Base-by-base conservation (phyloP, 2,113 vertebrate species). In the Perca fluviatilis region DNA sequence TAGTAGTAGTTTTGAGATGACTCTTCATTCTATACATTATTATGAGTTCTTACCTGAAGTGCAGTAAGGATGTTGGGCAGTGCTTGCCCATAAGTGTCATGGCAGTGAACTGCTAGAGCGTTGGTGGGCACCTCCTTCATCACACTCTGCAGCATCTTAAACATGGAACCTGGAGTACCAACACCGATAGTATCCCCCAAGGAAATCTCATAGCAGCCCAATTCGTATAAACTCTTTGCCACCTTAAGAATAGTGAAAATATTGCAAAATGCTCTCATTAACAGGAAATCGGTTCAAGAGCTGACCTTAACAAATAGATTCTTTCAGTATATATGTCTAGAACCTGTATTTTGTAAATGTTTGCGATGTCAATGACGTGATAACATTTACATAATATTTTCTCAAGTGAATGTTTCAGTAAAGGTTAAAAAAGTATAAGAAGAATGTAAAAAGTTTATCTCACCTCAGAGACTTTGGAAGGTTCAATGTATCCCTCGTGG, bases 151-250 rank as follows among this genome's bases (percentile, higher is more conserved):
- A 99, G 87, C 97, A 99, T 96, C 87, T 89, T 96, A 47, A 87
- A 95, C 97, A 98, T 97, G 86, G 96, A 96, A 46, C 97, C 97
- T 16, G 98, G 97, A 1, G 96, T 98, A 30, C 97, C 98, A 63
- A 97, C 94, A 51, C 98, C 98, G 68, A 96, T 96, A 12, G 97
- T 99, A 75, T 98, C 97, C 61, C 97, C 97, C 88, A 98, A 89
- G 46, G 98, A 99, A 70, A 99, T 95, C 93, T 99, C 98, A 25
- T 97, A 98, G 88, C 98, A 99, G 70, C 98, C 98, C 95, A 98
- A 95, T 25, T 95, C 92, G 82, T 97, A 98, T 58, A 99, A 89
- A 65, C 92, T 90, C 91, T 98, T 99, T 14, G 97, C 97, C 11
- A 99, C 97, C 98, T 99, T 88, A 67, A 77, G 50, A 70, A 69